Evolutionary conservation across 2,888 invertebrate species (phyloP).

Genomic region (Watsonalla binaria): DNA sequence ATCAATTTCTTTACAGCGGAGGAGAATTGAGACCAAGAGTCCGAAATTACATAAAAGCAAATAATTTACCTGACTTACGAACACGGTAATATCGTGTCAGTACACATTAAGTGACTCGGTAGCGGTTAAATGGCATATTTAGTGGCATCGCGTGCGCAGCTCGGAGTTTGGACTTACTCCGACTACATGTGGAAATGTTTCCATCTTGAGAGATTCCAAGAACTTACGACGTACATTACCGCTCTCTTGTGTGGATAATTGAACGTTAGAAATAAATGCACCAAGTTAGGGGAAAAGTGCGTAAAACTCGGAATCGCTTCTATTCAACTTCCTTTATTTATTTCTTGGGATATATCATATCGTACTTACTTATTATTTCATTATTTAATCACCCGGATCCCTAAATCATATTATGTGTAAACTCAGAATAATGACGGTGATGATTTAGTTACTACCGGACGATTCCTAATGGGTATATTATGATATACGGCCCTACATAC

Average conservation of each 20-base stretch:
- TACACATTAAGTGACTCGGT: conserved; percentile 1
- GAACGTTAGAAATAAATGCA: neutral
- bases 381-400: too few species aligned
- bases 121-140: conserved; percentile 26
- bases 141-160: conserved; percentile 40
- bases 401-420: too few species aligned
- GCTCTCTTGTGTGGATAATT: neutral
- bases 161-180: conserved; percentile 17
- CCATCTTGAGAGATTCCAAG: conserved; percentile 1
- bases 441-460: too few species aligned
- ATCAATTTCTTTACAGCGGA: too few species aligned
- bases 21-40: too few species aligned
- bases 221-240: conserved; percentile 4
- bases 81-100: neutral
- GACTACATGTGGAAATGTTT: conserved; percentile 2
- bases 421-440: too few species aligned
- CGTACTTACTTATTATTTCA: too few species aligned
- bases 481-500: too few species aligned
- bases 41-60: neutral
- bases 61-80: neutral
- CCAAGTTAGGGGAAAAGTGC: neutral
- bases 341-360: too few species aligned
- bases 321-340: neutral
- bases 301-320: neutral
- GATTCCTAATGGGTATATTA: too few species aligned